phyloP scores from a whole-genome alignment of 2,797 vertebrate species.

The Eulemur mongoz region DNA sequence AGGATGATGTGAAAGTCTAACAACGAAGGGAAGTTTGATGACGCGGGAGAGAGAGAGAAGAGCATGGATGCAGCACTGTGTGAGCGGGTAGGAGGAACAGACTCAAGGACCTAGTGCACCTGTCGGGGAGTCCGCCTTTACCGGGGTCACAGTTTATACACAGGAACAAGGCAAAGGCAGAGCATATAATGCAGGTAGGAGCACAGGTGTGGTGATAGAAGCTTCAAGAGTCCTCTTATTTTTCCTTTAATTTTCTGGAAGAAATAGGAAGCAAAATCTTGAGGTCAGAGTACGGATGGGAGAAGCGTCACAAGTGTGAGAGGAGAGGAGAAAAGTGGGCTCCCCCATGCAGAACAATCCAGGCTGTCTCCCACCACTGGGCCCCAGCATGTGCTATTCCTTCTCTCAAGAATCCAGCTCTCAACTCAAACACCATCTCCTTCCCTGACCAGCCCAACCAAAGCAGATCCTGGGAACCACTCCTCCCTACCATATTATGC shows the following conservation, averaged over 20 bases:
- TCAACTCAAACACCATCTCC: neutral
- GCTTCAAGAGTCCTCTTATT: neutral
- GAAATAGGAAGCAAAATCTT: neutral
- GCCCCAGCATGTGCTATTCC: too few species aligned
- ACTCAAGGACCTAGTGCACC: rapidly evolving
- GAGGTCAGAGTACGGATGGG: neutral
- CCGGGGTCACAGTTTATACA: neutral
- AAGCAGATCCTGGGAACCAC: neutral
- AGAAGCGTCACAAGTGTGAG: neutral
- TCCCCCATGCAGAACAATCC: neutral
- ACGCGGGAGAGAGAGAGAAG: neutral
- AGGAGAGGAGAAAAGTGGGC: neutral
- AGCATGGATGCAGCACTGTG: rapidly evolving
- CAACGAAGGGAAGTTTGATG: neutral
- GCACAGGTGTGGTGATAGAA: neutral
- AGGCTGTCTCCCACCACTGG: neutral
- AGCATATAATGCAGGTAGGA: rapidly evolving
- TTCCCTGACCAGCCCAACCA: neutral
- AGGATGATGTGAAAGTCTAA: neutral
- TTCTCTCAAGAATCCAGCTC: neutral
- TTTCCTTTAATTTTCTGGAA: neutral
- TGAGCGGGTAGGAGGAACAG: neutral
- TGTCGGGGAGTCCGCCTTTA: neutral
- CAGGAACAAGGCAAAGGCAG: neutral
- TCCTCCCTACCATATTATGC: neutral